Conservation (phyloP, 2,113 vertebrate genomes). For the Mobula birostris region DNA sequence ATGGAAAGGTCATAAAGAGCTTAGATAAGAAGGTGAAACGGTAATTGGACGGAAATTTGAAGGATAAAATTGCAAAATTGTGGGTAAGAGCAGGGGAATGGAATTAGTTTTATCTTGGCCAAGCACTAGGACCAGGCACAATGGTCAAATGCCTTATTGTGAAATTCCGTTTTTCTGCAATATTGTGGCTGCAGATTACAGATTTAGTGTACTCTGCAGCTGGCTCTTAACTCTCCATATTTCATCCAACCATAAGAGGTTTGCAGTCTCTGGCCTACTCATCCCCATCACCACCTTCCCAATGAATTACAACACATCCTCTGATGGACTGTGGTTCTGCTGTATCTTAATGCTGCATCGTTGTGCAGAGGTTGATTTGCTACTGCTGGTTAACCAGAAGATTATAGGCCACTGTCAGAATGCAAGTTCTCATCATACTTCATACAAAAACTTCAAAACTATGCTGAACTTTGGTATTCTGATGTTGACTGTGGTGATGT, state of each 20-base stretch:
- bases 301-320: not conserved
- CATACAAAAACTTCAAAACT: not conserved
- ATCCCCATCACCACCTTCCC: not conserved
- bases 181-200: not conserved
- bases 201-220: not conserved
- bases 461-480: not conserved
- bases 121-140: not conserved
- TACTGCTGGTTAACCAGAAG: not conserved
- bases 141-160: not conserved
- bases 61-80: not conserved
- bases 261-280: not conserved
- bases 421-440: not conserved
- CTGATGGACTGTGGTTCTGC: not conserved
- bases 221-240: not conserved
- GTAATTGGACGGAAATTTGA: not conserved
- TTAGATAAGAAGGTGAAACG: not conserved
- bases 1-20: not conserved
- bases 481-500: not conserved
- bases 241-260: not conserved
- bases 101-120: not conserved
- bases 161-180: not conserved
- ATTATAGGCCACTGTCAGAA: not conserved
- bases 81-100: not conserved
- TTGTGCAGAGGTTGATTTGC: not conserved
- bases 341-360: not conserved